Percentiles rank a stretch among this genome's conserved stretches.
Conservation (phyloP, 2,797 vertebrate species). For the Acrossocheilus wenchowensis region DNA sequence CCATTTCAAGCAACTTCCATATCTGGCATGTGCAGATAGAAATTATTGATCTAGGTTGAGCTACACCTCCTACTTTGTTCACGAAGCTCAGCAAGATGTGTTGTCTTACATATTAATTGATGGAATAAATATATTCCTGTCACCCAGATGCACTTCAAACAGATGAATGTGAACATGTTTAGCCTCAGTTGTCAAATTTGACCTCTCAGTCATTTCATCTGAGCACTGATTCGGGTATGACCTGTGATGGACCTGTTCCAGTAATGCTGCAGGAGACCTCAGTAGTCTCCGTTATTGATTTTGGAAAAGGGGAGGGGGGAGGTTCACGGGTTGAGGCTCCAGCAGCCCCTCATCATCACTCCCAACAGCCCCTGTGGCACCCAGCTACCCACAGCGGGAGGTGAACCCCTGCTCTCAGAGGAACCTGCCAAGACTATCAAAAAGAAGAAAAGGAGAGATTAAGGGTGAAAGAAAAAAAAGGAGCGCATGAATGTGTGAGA, state of each 20-base stretch:
- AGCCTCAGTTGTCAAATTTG: conserved; percentile 36
- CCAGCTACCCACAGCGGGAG: conserved; percentile 41
- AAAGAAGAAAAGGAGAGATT: conserved; percentile 47
- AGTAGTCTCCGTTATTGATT: conserved; percentile 43
- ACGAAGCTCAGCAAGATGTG: conserved; percentile 13
- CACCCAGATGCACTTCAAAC: conserved; percentile 35
- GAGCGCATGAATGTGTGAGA: conserved; percentile 35
- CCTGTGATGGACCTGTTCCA: conserved; percentile 51
- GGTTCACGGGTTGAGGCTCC: conserved; percentile 39
- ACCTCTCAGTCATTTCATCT: conserved; percentile 39
- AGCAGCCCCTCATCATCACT: conserved; percentile 52
- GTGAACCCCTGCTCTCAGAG: conserved; percentile 22
- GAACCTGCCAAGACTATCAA: conserved; percentile 44
- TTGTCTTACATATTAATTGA: conserved; percentile 30
- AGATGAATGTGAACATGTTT: conserved; percentile 40
- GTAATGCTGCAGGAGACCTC: conserved; percentile 46
- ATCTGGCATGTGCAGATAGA: conserved; percentile 18
- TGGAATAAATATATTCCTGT: conserved; percentile 16
- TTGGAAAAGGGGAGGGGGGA: conserved; percentile 24
- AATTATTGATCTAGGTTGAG: conserved; percentile 22
- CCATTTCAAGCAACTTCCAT: conserved; percentile 24
- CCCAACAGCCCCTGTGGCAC: conserved; percentile 50
- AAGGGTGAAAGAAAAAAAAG: conserved; percentile 30
- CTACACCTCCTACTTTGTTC: conserved; percentile 31
- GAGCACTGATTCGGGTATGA: conserved; percentile 36